A percentile compares a stretch with the other conserved stretches of the same genome.
These are phyloP conservation scores for Psophia crepitans DNA, from an alignment of 2,113 vertebrate genomes.

Conservation along the genomic window DNA sequence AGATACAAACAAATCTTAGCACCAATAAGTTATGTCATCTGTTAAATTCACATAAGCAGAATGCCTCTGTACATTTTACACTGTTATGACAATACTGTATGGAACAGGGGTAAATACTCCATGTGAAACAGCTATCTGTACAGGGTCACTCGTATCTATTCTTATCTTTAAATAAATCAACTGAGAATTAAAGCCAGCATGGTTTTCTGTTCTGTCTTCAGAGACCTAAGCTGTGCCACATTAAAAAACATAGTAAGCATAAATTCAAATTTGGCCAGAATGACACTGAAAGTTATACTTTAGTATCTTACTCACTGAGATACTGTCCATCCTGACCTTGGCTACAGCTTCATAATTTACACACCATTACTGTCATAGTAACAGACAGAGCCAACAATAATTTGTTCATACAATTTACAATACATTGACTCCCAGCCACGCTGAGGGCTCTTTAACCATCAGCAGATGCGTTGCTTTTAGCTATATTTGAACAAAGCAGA, in stretches of 20 bases:
- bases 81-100: constrained; percentile 19
- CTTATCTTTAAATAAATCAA: constrained; percentile 40
- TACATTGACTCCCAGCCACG: constrained; percentile 67
- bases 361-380: constrained; percentile 58
- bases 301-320: neutral
- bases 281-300: neutral
- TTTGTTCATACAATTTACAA: constrained; percentile 70
- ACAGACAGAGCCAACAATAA: constrained; percentile 60
- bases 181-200: neutral
- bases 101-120: neutral
- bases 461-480: constrained; percentile 73
- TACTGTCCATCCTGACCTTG: constrained; percentile 45
- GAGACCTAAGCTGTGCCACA: neutral
- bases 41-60: constrained; percentile 39
- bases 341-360: constrained; percentile 47
- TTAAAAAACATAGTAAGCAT: neutral
- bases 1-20: constrained; percentile 24
- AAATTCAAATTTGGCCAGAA: constrained; percentile 8
- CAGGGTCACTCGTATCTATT: neutral
- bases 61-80: neutral
- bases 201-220: constrained; percentile 12
- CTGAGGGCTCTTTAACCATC: constrained; percentile 71
- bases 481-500: constrained; percentile 66
- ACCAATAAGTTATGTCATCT: constrained; percentile 47
- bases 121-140: neutral